Evolutionary conservation across 2,797 vertebrate genomes (phyloP), one percentile per base, ranked within the genome.

Genomic region (Hoplostethus mediterraneus): DNA sequence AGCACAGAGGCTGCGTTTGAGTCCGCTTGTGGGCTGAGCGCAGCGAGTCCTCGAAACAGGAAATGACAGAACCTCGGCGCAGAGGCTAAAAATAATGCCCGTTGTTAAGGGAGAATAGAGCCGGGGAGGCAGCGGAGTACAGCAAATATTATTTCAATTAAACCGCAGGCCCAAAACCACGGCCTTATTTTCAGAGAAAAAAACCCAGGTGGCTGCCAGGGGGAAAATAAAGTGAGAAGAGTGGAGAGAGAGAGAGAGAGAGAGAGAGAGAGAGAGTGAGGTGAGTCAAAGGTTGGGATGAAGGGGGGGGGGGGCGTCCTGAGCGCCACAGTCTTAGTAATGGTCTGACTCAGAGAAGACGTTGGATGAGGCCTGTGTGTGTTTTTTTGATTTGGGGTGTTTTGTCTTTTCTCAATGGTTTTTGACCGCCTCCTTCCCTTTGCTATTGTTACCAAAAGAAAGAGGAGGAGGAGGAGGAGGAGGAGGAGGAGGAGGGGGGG

Each of bases 101-200:
- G 89, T 92, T 93, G 93, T 95, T 93, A 84, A 83, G 89, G 87
- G 83, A 90, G 92, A 91, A 91, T 81, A 81, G 86, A 77, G 82
- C 72, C 64, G 72, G 86, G 88, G 89, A 92, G 88, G 84, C 90
- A 81, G 84, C 51, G 68, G 73, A 87, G 90, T 89, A 90, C 89
- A 89, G 87, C 88, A 94, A 95, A 94, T 92, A 94, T 94, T 93
- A 92, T 94, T 93, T 82, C 84, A 89, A 90, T 93, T 90, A 89
- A 92, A 94, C 89, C 86, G 5, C 87, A 90, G 65, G 76, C 73
- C 77, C 53, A 25, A 85, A 91, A 90, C 89, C 83, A 77, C 61
- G 16, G 73, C 75, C 83, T 73, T 84, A 77, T 79, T 86, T 86
- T 80, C 75, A 81, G 70, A 78, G 77, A 74, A 80, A 83, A 77